These are phyloP conservation scores for Turritopsis rubra DNA, from an alignment of 30 jellyfish, hydroid and myxozoan species.

Conservation along the genomic window DNA sequence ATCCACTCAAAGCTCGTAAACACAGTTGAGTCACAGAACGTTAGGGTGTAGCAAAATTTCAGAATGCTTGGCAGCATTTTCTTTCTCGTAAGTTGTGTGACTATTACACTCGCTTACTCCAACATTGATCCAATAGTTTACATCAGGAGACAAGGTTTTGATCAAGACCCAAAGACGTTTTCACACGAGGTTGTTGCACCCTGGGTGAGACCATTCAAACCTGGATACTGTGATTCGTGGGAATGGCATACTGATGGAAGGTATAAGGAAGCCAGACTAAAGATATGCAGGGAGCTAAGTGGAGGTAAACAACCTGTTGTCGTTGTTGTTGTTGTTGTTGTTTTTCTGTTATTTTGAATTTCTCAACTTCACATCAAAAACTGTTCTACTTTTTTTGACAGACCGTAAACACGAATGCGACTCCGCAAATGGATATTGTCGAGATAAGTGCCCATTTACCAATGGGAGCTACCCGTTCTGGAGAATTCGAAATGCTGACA, in stretches of 20 bases:
- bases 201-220: slow-evolving; percentile 89
- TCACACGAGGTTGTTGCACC: slow-evolving; percentile 92
- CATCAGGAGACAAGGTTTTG: slow-evolving; percentile 68
- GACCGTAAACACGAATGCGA: slow-evolving; percentile 80
- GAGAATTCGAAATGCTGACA: slow-evolving; percentile 86
- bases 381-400: slow-evolving; percentile 10
- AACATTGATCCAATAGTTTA: slow-evolving; percentile 29
- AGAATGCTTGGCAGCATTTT: no score
- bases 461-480: slow-evolving; percentile 94
- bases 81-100: not conserved
- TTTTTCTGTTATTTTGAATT: not conserved
- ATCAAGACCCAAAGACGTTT: slow-evolving; percentile 78
- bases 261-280: slow-evolving; percentile 63
- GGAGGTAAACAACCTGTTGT: slow-evolving; percentile 45
- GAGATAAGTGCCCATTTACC: slow-evolving; percentile 85
- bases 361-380: not conserved
- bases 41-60: not conserved
- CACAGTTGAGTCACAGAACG: not conserved
- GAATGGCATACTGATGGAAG: slow-evolving; percentile 95
- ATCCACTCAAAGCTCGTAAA: not conserved
- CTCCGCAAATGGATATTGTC: slow-evolving; percentile 87
- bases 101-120: not conserved
- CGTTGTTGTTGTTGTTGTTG: not conserved
- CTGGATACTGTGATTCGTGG: slow-evolving; percentile 96
- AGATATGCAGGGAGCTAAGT: slow-evolving; percentile 74